These are phyloP conservation scores for Cacoxenus indagator DNA, from an alignment of 2,888 invertebrate genomes.

Conservation along the genomic window DNA sequence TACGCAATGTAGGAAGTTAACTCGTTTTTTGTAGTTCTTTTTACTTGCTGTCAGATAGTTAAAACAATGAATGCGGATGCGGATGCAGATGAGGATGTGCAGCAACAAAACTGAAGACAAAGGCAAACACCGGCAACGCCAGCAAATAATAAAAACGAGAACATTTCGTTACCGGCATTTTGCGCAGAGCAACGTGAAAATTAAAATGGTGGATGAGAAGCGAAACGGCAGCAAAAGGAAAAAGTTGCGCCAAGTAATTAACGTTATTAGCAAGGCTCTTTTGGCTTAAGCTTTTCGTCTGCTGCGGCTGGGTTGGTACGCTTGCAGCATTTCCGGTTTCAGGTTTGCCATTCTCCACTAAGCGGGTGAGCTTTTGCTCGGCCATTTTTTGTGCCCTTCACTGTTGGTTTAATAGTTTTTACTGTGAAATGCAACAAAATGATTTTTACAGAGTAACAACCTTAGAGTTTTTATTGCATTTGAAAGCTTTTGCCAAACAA, in stretches of 20 bases:
- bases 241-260: constrained; percentile 52
- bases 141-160: constrained; percentile 53
- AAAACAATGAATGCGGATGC: constrained; percentile 6
- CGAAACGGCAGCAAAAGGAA: constrained; percentile 7
- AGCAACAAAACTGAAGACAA: not conserved
- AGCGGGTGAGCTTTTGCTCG: not conserved
- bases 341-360: constrained; percentile 34
- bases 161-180: not conserved
- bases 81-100: not conserved
- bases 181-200: constrained; percentile 46
- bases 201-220: constrained; percentile 9
- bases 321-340: not conserved
- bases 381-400: not conserved
- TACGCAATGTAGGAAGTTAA: too few relatives aligned
- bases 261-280: constrained; percentile 56
- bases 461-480: too few relatives aligned
- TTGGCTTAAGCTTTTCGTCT: not conserved
- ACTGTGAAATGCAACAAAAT: too few relatives aligned
- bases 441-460: too few relatives aligned
- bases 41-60: not conserved
- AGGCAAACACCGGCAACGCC: constrained; percentile 18
- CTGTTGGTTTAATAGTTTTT: not conserved
- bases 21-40: not conserved
- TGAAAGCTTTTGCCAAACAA: too few relatives aligned
- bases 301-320: not conserved